Conservation (phyloP, 35 echinoderm and acorn worm genomes). For the Diadema setosum region DNA sequence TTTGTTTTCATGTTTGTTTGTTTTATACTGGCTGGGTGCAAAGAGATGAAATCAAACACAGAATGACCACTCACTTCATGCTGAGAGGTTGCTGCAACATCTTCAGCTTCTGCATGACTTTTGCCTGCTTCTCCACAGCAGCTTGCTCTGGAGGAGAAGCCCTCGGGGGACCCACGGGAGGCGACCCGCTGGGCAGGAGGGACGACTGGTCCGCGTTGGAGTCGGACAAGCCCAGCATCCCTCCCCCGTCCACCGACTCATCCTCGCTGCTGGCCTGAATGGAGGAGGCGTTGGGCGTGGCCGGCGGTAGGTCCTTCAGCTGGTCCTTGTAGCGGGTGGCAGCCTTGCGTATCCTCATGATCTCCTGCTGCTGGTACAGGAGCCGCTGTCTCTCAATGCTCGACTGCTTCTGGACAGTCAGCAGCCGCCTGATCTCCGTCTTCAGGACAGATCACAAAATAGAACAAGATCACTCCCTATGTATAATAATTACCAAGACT, state of each 20-base stretch:
- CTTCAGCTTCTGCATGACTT: slow-evolving; percentile 91
- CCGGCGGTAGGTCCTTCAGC: slow-evolving; percentile 33
- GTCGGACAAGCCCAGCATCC: neutral
- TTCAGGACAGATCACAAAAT: neutral
- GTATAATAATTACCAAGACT: neutral
- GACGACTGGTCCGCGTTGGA: too few relatives aligned
- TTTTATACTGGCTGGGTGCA: too few relatives aligned
- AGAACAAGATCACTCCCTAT: neutral
- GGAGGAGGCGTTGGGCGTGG: slow-evolving; percentile 32
- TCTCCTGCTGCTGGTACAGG: slow-evolving; percentile 78
- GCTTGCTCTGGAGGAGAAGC: neutral
- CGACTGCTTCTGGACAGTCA: slow-evolving; percentile 51
- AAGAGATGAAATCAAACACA: too few relatives aligned
- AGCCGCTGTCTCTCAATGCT: slow-evolving; percentile 61
- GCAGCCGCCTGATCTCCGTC: slow-evolving; percentile 72
- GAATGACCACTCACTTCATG: slow-evolving; percentile 57
- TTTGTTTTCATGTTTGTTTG: too few relatives aligned
- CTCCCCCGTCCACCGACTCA: neutral
- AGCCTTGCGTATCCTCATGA: slow-evolving; percentile 62
- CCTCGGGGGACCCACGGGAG: neutral
- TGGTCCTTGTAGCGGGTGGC: slow-evolving; percentile 60
- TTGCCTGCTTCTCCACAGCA: slow-evolving; percentile 86
- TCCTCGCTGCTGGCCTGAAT: neutral
- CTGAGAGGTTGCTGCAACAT: slow-evolving; percentile 64
- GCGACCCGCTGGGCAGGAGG: neutral